These are phyloP conservation scores for Alcedo quadribrachys DNA, from an alignment of 2,797 vertebrate species.

Conservation along the genomic window DNA sequence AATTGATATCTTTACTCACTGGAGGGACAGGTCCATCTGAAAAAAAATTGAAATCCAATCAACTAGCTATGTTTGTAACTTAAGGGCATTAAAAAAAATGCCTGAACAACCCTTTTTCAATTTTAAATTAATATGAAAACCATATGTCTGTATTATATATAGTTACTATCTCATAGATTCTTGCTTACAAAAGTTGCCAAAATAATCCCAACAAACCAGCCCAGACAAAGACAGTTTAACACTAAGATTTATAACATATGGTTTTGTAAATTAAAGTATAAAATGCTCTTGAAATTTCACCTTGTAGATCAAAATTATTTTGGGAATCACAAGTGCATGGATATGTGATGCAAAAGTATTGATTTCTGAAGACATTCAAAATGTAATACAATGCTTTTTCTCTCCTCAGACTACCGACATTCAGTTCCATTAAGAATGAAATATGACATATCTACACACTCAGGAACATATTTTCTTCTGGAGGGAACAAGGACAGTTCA, in stretches of 20 bases:
- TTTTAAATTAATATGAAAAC: background rate
- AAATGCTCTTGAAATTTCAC: background rate
- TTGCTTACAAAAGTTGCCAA: background rate
- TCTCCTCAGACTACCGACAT: background rate
- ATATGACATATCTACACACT: background rate
- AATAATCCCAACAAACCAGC: fast-evolving
- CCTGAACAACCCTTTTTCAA: background rate
- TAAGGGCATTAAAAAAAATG: background rate
- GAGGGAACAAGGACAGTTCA: background rate
- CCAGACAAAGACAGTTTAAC: background rate
- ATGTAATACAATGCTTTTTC: background rate
- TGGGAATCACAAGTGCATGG: background rate
- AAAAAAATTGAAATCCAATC: background rate
- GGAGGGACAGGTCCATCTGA: background rate
- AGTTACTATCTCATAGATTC: background rate
- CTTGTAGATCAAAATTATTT: background rate
- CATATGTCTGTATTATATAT: background rate
- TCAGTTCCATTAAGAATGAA: background rate
- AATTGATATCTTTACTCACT: background rate
- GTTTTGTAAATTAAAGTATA: background rate
- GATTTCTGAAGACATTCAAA: background rate
- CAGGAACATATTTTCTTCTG: background rate
- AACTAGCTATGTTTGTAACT: background rate
- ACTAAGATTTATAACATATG: background rate
- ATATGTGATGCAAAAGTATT: background rate